Conservation (phyloP, 2,888 invertebrate genomes). For the Ormyrus rosae region DNA sequence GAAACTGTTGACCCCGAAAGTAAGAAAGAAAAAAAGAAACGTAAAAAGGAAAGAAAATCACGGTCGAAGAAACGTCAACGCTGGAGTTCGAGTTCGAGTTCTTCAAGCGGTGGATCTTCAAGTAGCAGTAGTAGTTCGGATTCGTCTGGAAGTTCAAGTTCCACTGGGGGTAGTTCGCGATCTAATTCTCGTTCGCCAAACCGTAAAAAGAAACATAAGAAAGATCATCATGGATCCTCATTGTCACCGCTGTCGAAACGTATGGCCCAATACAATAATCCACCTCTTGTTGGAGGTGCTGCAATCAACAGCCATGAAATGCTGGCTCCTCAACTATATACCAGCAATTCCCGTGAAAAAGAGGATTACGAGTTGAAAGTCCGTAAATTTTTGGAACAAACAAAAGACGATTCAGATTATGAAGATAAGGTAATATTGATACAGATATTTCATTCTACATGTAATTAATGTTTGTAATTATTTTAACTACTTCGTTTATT, state of each 20-base stretch:
- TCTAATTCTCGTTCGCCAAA: constrained; percentile 71
- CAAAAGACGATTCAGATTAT: constrained; percentile 90
- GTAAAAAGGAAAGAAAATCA: constrained; percentile 75
- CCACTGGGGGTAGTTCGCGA: constrained; percentile 75
- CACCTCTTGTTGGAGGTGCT: constrained; percentile 77
- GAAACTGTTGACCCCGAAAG: constrained; percentile 70
- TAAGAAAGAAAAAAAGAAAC: constrained; percentile 75
- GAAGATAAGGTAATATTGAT: constrained; percentile 80
- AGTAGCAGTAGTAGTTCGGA: constrained; percentile 77
- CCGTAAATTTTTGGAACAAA: constrained; percentile 85
- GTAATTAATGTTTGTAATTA: no score
- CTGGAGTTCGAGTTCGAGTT: constrained; percentile 80
- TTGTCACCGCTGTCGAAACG: constrained; percentile 89
- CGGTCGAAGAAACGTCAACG: constrained; percentile 73
- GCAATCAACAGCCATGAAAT: constrained; percentile 74
- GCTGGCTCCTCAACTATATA: constrained; percentile 74
- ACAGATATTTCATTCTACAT: no score
- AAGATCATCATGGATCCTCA: constrained; percentile 83
- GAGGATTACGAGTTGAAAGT: constrained; percentile 82
- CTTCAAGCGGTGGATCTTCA: constrained; percentile 77
- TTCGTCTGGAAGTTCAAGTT: constrained; percentile 72
- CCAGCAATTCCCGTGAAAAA: constrained; percentile 74
- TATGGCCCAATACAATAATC: constrained; percentile 88
- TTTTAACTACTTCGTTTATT: background rate
- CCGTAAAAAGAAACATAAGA: constrained; percentile 75